These are phyloP conservation scores for Parauchenoglanis punctatus DNA, from an alignment of 2,797 vertebrate species.

Conservation along the genomic window DNA sequence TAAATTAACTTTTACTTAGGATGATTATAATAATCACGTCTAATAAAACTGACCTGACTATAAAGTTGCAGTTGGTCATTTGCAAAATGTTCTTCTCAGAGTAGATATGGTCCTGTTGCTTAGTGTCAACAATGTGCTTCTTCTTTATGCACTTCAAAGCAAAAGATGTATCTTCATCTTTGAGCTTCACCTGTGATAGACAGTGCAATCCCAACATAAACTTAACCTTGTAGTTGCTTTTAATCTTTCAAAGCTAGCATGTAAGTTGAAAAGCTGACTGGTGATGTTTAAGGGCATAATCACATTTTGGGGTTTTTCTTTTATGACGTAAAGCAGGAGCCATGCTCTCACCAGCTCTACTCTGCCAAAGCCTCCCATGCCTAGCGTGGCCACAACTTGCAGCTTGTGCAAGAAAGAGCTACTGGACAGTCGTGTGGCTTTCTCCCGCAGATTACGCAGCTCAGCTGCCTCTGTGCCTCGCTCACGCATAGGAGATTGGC, in stretches of 20 bases:
- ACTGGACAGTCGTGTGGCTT: slow-evolving; percentile 63
- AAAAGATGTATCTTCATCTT: slow-evolving; percentile 75
- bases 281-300: not conserved
- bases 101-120: slow-evolving; percentile 82
- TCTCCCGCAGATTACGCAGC: slow-evolving; percentile 68
- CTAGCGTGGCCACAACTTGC: slow-evolving; percentile 75
- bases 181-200: slow-evolving; percentile 74
- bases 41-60: slow-evolving; percentile 71
- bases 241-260: not conserved
- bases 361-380: slow-evolving; percentile 80
- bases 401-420: slow-evolving; percentile 72
- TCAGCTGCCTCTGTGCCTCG: slow-evolving; percentile 66
- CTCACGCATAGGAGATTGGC: slow-evolving; percentile 67
- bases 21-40: not conserved
- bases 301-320: not conserved
- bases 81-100: slow-evolving; percentile 82
- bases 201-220: not conserved
- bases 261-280: not conserved
- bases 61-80: slow-evolving; percentile 75
- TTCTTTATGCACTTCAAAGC: slow-evolving; percentile 84
- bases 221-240: not conserved
- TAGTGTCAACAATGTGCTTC: slow-evolving; percentile 79
- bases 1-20: not conserved
- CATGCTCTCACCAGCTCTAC: slow-evolving; percentile 76
- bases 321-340: not conserved